Evolutionary conservation across 92 coral and sea anemone species (phyloP).

Genomic region (Chrysogorgia sp.): DNA sequence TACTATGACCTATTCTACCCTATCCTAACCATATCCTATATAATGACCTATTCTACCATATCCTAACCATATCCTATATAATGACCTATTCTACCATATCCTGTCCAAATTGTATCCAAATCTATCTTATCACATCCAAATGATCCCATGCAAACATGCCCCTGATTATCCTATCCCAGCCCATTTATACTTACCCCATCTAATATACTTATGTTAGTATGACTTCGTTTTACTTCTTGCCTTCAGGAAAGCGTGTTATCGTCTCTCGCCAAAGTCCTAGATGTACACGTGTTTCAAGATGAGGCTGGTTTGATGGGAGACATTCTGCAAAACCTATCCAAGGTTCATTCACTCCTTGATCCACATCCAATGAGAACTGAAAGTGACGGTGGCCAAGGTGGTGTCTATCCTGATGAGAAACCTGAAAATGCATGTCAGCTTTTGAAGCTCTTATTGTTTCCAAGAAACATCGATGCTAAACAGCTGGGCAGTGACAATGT

Average conservation of each 20-base stretch:
- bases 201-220: too few relatives aligned
- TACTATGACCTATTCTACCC: too few relatives aligned
- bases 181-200: too few relatives aligned
- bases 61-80: too few relatives aligned
- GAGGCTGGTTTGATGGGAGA: constrained; percentile 73
- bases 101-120: too few relatives aligned
- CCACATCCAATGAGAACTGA: constrained; percentile 20
- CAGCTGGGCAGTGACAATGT: constrained; percentile 25
- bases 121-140: too few relatives aligned
- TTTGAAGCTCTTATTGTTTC: constrained; percentile 34
- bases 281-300: constrained; percentile 81
- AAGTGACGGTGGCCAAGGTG: background rate
- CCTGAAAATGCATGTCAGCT: constrained; percentile 8
- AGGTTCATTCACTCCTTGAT: constrained; percentile 60
- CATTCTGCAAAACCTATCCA: constrained; percentile 77
- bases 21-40: too few relatives aligned
- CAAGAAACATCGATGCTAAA: background rate
- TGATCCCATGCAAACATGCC: too few relatives aligned
- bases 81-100: too few relatives aligned
- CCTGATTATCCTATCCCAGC: too few relatives aligned
- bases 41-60: too few relatives aligned
- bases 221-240: background rate
- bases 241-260: constrained; percentile 67
- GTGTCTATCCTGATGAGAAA: background rate
- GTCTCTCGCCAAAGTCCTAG: constrained; percentile 69